A percentile compares a stretch with the other conserved stretches of the same genome.
Evolutionary conservation across 2,113 vertebrate species (phyloP).

Genomic region (Tautogolabrus adspersus): DNA sequence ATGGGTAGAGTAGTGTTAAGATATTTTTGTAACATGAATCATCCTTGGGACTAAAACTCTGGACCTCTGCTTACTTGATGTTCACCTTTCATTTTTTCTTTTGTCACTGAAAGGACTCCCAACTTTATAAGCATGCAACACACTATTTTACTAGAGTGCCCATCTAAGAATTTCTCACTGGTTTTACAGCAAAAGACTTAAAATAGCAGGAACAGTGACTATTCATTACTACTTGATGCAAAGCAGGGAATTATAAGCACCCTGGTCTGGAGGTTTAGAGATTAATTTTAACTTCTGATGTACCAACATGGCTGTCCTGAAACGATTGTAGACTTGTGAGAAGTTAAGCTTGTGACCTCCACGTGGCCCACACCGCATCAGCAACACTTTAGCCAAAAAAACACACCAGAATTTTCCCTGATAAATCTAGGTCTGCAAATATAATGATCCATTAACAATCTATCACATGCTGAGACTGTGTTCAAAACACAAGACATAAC

Average conservation of each 20-base stretch:
- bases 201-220: neutral
- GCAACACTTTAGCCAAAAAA: no score
- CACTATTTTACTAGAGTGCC: neutral
- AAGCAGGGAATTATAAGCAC: neutral
- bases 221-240: neutral
- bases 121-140: neutral
- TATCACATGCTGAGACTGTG: neutral
- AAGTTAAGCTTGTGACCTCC: neutral
- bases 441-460: neutral
- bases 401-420: neutral
- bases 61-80: no score
- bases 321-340: neutral
- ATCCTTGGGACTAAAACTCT: no score
- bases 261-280: neutral
- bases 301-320: neutral
- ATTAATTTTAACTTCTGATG: neutral
- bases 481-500: neutral
- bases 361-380: no score
- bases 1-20: no score
- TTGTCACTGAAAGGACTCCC: neutral
- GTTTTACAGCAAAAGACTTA: neutral
- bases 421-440: slow-evolving; percentile 2
- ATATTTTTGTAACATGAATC: no score
- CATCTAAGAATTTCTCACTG: neutral
- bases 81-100: neutral